phyloP scores from a whole-genome alignment of 1,140 invertebrate genomes.

The Drosophila repletoides region DNA sequence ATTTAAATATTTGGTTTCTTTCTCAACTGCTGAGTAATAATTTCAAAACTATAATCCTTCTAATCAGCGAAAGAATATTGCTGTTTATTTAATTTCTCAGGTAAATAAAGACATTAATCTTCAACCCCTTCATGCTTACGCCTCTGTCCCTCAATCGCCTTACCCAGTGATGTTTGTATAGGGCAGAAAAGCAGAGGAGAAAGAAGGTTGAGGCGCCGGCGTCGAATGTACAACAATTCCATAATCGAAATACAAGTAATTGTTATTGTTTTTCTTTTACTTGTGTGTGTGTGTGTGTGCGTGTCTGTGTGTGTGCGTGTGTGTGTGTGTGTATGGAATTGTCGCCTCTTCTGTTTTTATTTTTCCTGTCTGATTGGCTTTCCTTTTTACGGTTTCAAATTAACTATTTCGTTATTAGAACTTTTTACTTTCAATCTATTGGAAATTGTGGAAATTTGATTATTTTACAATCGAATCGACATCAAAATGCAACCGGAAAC shows the following conservation, averaged over 20 bases:
- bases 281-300: no score
- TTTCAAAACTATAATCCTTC: no score
- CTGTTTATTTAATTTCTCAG: no score
- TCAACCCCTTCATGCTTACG: neutral
- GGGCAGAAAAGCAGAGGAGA: neutral
- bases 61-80: no score
- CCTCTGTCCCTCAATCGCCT: neutral
- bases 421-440: no score
- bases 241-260: conserved; percentile 41
- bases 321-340: neutral
- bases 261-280: conserved; percentile 4
- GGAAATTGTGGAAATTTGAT: no score
- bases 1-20: no score
- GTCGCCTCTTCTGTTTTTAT: neutral
- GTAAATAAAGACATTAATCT: no score
- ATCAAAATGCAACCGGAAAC: no score
- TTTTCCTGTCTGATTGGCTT: conserved; percentile 1
- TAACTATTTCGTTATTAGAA: conserved; percentile 40
- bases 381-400: conserved; percentile 14
- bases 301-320: neutral
- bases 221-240: conserved; percentile 19
- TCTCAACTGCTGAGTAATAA: no score
- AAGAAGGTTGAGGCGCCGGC: neutral
- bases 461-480: no score
- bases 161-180: neutral